Conservation (phyloP, 2,797 vertebrate genomes). For the Squalus acanthias region DNA sequence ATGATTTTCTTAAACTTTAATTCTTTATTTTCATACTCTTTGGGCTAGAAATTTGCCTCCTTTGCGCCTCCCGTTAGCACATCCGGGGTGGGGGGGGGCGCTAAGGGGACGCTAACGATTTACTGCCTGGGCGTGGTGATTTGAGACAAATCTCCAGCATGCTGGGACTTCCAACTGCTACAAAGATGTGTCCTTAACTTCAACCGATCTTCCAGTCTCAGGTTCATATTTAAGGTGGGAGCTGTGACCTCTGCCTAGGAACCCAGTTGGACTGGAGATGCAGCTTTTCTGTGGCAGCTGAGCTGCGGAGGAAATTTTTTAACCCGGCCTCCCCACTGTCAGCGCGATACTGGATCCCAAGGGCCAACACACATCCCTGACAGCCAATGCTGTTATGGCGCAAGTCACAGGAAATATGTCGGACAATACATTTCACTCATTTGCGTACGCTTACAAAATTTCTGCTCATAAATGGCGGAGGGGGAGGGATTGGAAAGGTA, state of each 20-base stretch:
- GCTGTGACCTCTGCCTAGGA: neutral
- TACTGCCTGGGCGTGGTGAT: no score
- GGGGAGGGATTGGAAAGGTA: neutral
- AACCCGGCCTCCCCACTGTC: neutral
- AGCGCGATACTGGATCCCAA: neutral
- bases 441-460: no score
- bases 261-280: neutral
- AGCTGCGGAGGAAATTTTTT: neutral
- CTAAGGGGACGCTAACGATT: no score
- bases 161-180: neutral
- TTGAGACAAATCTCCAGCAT: neutral
- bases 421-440: no score
- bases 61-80: no score
- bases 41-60: no score
- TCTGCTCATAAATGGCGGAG: neutral
- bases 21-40: neutral
- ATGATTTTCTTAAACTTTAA: neutral
- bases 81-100: no score
- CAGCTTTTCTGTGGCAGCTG: neutral
- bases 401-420: neutral
- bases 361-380: neutral
- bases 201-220: neutral
- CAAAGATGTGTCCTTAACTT: neutral
- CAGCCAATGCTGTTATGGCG: neutral
- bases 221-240: neutral